These are phyloP conservation scores for Ceratosolen solmsi DNA, from an alignment of 1,140 invertebrate species.

Conservation along the genomic window DNA sequence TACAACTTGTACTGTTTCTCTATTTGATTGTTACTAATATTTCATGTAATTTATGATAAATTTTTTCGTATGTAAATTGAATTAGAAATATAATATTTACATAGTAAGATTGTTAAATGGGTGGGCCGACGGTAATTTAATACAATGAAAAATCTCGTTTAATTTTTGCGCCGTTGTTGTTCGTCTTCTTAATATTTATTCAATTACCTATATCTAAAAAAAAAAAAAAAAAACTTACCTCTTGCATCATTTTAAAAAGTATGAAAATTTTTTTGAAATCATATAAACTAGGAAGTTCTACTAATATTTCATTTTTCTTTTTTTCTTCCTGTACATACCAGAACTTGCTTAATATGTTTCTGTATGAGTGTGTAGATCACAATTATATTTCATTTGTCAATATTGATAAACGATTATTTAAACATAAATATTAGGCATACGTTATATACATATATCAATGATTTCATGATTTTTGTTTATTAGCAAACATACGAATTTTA, in stretches of 20 bases:
- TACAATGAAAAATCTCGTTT: background rate
- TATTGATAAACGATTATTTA: constrained; percentile 49
- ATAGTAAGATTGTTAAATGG: background rate
- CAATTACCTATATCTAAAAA: constrained; percentile 56
- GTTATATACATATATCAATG: background rate
- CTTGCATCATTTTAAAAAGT: constrained; percentile 14
- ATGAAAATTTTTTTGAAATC: background rate
- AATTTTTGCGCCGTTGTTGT: background rate
- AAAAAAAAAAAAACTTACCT: constrained; percentile 27
- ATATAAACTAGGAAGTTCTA: background rate
- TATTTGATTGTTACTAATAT: no score
- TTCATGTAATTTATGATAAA: no score
- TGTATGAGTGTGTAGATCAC: background rate
- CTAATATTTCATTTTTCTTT: background rate
- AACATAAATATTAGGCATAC: constrained; percentile 54
- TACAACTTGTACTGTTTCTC: no score
- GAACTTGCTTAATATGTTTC: no score
- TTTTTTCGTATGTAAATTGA: background rate
- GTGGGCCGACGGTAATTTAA: background rate
- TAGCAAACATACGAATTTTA: constrained; percentile 20
- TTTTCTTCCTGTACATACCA: background rate
- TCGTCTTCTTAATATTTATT: constrained; percentile 46
- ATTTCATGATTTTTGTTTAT: background rate
- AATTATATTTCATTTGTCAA: constrained; percentile 44
- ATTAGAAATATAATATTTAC: background rate